phyloP scores from a whole-genome alignment of 2,888 invertebrate genomes.

The Ophonus ardosiacus region DNA sequence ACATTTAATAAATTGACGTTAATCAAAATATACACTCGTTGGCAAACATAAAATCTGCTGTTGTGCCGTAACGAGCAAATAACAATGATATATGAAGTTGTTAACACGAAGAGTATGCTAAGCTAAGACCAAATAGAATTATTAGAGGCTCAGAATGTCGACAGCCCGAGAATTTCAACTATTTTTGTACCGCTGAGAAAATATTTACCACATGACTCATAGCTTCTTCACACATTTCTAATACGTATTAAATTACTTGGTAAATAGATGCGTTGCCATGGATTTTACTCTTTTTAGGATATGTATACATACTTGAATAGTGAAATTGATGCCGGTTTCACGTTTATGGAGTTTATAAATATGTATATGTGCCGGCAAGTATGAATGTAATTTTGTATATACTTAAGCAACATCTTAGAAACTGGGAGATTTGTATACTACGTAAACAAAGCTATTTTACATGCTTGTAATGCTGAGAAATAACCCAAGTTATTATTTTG shows the following conservation, averaged over 20 bases:
- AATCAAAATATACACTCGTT: constrained; percentile 52
- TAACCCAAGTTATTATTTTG: not conserved
- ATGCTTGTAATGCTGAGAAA: not conserved
- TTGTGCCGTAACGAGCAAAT: constrained; percentile 42
- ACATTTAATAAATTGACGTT: constrained; percentile 56
- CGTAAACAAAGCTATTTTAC: not conserved
- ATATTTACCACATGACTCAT: constrained; percentile 20
- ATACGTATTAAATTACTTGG: not conserved
- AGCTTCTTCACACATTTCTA: constrained; percentile 2
- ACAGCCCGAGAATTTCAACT: constrained; percentile 4
- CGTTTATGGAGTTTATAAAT: not conserved
- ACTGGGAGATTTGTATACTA: not conserved
- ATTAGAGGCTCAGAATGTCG: constrained; percentile 35
- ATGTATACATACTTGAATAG: not conserved
- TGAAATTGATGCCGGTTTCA: not conserved
- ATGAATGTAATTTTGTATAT: not conserved
- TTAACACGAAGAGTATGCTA: constrained; percentile 28
- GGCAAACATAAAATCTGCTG: constrained; percentile 49
- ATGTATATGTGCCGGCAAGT: not conserved
- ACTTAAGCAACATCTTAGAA: not conserved
- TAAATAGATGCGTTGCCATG: not conserved
- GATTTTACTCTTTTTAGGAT: too few relatives aligned
- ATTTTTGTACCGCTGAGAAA: constrained; percentile 24
- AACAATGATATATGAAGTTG: constrained; percentile 52
- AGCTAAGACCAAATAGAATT: constrained; percentile 42